Evolutionary conservation across 2,888 invertebrate species (phyloP).

Genomic region (Yponomeuta evonymella): DNA sequence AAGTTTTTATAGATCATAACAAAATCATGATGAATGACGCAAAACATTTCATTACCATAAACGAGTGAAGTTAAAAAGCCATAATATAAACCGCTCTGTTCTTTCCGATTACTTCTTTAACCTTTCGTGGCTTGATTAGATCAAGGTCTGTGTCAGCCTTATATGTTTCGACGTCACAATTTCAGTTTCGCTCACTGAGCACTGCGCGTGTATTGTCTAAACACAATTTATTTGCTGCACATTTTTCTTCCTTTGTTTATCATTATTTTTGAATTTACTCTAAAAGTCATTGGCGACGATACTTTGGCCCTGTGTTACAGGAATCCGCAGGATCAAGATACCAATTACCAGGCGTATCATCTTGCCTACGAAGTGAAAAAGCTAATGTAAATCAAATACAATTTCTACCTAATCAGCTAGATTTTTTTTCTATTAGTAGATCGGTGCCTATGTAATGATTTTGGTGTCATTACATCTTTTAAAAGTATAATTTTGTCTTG

Average conservation of each 20-base stretch:
- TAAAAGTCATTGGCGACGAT: slow-evolving; percentile 43
- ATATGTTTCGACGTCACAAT: slow-evolving; percentile 12
- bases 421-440: slow-evolving; percentile 49
- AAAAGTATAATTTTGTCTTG: slow-evolving; percentile 8
- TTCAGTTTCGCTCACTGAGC: slow-evolving; percentile 12
- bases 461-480: slow-evolving; percentile 9
- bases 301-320: slow-evolving; percentile 87
- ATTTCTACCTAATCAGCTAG: slow-evolving; percentile 53
- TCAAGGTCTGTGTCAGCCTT: slow-evolving; percentile 15
- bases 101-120: not conserved
- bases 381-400: slow-evolving; percentile 89
- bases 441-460: slow-evolving; percentile 37
- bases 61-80: not conserved
- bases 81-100: not conserved
- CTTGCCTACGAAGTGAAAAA: slow-evolving; percentile 99
- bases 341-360: slow-evolving; percentile 98
- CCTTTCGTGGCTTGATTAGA: slow-evolving; percentile 13
- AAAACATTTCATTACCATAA: slow-evolving; percentile 2
- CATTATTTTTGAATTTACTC: slow-evolving; percentile 2
- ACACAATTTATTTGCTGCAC: slow-evolving; percentile 15
- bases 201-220: slow-evolving; percentile 11
- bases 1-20: not conserved
- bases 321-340: slow-evolving; percentile 90
- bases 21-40: slow-evolving; percentile 5
- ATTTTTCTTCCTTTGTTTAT: slow-evolving; percentile 8